phyloP scores from a whole-genome alignment of 2,888 invertebrate species.

The Hedychridium roseum region DNA sequence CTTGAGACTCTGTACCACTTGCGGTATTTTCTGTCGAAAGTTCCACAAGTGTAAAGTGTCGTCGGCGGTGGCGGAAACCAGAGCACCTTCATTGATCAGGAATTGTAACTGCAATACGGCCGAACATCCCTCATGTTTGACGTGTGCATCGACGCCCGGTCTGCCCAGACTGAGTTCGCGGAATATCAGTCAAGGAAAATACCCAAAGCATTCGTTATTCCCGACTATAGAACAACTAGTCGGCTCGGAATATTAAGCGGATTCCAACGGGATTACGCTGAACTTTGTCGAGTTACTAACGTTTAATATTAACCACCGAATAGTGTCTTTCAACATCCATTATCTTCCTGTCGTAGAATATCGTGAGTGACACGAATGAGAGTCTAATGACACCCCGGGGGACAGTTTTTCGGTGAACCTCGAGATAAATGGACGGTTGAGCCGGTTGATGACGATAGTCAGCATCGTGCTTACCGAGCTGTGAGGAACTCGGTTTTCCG shows the following conservation, averaged over 20 bases:
- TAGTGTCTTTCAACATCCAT: background rate
- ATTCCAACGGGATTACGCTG: too few relatives aligned
- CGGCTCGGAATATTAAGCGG: too few relatives aligned
- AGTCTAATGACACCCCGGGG: background rate
- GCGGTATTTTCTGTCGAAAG: conserved; percentile 92
- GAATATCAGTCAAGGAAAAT: conserved; percentile 44
- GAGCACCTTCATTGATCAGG: conserved; percentile 95
- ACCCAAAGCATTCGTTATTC: too few relatives aligned
- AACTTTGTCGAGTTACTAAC: too few relatives aligned
- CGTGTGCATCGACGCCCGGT: conserved; percentile 95
- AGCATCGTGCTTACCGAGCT: conserved; percentile 32
- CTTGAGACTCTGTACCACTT: conserved; percentile 95
- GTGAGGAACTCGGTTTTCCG: conserved; percentile 28
- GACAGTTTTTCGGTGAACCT: background rate
- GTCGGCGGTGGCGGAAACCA: conserved; percentile 95
- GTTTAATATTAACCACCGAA: too few relatives aligned
- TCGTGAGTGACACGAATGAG: background rate
- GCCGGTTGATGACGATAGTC: conserved; percentile 19
- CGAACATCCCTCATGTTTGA: conserved; percentile 81
- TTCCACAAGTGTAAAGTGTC: conserved; percentile 98
- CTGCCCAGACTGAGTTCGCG: conserved; percentile 81
- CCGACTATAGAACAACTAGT: too few relatives aligned
- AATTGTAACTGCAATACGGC: conserved; percentile 93
- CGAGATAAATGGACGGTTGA: background rate
- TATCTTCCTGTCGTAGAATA: background rate